phyloP scores from a whole-genome alignment of 2,888 invertebrate species.

The Lottia gigantea region DNA sequence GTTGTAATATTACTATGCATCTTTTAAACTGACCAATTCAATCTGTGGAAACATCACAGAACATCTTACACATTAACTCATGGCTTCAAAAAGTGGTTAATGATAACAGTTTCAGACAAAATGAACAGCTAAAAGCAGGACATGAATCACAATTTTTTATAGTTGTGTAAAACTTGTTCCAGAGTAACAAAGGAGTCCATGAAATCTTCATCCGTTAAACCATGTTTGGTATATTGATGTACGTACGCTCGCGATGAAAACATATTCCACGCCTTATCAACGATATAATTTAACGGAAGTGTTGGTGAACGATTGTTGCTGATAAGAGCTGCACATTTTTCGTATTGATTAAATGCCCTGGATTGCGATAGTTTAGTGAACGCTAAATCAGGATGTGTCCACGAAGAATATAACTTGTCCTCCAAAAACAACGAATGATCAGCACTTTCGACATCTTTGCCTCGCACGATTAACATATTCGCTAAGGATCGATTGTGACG shows the following conservation, averaged over 20 bases:
- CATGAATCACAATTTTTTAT: conserved; percentile 44
- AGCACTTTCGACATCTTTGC: conserved; percentile 47
- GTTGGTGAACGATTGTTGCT: conserved; percentile 65
- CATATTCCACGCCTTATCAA: conserved; percentile 68
- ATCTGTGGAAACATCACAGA: too few species aligned
- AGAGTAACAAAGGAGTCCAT: conserved; percentile 65
- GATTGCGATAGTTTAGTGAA: conserved; percentile 52
- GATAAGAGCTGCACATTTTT: conserved; percentile 63
- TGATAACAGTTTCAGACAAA: too few species aligned
- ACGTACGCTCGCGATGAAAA: conserved; percentile 67
- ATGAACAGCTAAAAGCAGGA: too few species aligned
- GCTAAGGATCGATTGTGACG: conserved; percentile 57
- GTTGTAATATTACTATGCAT: too few species aligned
- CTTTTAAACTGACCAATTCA: too few species aligned
- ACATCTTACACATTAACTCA: too few species aligned
- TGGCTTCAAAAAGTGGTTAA: too few species aligned
- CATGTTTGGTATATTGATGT: conserved; percentile 68
- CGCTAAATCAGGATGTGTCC: conserved; percentile 49
- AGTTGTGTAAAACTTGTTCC: conserved; percentile 66
- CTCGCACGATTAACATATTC: conserved; percentile 58
- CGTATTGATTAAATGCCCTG: conserved; percentile 59
- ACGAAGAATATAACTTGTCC: conserved; percentile 53
- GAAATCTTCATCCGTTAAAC: conserved; percentile 66
- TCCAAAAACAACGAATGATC: conserved; percentile 54
- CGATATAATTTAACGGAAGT: conserved; percentile 53